A percentile compares a stretch with the other conserved stretches of the same genome.
Evolutionary conservation across 2,888 invertebrate genomes (phyloP).

Genomic region (Saturnia pavonia): DNA sequence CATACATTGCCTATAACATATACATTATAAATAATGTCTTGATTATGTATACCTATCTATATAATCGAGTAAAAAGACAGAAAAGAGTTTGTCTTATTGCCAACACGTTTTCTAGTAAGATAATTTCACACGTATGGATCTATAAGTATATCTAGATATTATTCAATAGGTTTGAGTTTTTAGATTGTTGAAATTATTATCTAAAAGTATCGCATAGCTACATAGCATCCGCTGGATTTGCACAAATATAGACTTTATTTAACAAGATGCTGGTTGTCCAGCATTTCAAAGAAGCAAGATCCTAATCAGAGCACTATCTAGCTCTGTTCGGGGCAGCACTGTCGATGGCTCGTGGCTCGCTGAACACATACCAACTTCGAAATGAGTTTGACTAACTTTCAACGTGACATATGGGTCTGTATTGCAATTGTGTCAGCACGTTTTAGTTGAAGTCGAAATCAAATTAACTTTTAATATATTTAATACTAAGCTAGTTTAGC

Average conservation of each 20-base stretch:
- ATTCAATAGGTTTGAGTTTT: no score
- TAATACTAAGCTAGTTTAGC: no score
- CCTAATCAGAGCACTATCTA: constrained; percentile 7
- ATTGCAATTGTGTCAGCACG: not conserved
- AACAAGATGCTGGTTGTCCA: not conserved
- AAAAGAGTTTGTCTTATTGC: no score
- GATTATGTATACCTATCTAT: no score
- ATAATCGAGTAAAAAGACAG: no score
- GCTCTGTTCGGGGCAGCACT: not conserved
- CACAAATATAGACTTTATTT: constrained; percentile 9
- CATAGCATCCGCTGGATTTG: not conserved
- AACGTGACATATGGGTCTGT: not conserved
- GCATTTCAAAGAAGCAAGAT: constrained; percentile 12
- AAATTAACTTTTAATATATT: no score
- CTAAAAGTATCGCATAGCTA: not conserved
- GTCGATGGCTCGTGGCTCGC: constrained; percentile 3
- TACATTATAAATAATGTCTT: no score
- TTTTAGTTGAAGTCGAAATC: not conserved
- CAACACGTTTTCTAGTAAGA: no score
- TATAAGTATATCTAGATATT: no score
- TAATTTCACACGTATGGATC: no score
- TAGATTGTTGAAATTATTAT: no score
- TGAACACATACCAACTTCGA: constrained; percentile 9
- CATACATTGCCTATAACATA: no score
- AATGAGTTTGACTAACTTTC: constrained; percentile 12